Evolutionary conservation across 2,888 invertebrate genomes (phyloP).

Genomic region (Willowsia nigromaculata): DNA sequence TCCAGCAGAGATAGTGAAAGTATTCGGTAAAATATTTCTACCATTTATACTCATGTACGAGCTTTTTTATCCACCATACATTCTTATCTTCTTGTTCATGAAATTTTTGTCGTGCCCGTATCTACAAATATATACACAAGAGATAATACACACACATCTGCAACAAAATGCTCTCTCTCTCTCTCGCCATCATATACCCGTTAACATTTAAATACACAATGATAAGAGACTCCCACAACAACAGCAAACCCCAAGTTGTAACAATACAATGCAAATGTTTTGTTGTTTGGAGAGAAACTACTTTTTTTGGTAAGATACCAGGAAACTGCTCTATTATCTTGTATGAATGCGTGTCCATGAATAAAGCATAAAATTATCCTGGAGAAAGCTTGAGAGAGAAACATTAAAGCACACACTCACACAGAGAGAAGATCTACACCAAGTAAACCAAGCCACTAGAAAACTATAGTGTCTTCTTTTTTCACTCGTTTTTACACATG

Average conservation of each 20-base stretch:
- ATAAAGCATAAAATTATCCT: constrained; percentile 18
- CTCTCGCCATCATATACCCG: not conserved
- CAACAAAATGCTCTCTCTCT: too few relatives aligned
- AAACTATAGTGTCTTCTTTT: too few relatives aligned
- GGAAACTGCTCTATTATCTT: constrained; percentile 8
- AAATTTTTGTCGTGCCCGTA: not conserved
- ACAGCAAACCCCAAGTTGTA: not conserved
- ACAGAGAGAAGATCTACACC: too few relatives aligned
- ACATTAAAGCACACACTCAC: not conserved
- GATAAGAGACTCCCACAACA: too few relatives aligned
- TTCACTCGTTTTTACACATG: not conserved
- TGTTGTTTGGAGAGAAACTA: not conserved
- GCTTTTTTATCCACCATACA: too few relatives aligned
- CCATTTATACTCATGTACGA: too few relatives aligned
- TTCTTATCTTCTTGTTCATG: not conserved
- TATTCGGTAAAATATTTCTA: too few relatives aligned
- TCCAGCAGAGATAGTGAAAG: not conserved
- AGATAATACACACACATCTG: not conserved
- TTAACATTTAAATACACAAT: not conserved
- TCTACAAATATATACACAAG: not conserved
- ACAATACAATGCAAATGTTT: not conserved
- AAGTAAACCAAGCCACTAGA: too few relatives aligned
- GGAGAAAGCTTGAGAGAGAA: not conserved
- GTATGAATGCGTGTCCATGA: constrained; percentile 9
- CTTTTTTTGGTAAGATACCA: not conserved